These are phyloP conservation scores for Alitta virens DNA, from an alignment of 2,888 invertebrate species.

Conservation along the genomic window DNA sequence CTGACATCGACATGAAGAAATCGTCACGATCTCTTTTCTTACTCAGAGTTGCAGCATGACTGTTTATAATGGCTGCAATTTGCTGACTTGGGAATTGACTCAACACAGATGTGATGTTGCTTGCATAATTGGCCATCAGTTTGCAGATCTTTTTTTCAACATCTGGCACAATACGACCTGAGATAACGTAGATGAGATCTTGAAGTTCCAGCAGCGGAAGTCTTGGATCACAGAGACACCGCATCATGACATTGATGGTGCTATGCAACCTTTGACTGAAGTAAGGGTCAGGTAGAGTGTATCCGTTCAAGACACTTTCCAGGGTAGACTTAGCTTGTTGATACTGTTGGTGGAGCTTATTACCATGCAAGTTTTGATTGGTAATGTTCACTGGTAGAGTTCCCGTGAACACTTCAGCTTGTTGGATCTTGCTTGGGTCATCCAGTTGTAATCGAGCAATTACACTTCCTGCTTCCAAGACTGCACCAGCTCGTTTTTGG, in stretches of 20 bases:
- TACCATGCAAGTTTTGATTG: conserved; percentile 61
- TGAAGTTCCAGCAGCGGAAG: conserved; percentile 86
- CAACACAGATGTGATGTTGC: conserved; percentile 93
- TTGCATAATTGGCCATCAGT: conserved; percentile 87
- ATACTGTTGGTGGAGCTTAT: conserved; percentile 77
- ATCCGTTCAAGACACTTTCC: conserved; percentile 67
- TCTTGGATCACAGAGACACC: conserved; percentile 85
- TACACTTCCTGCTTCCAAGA: conserved; percentile 83
- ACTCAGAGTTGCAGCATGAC: conserved; percentile 88
- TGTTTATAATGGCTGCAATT: conserved; percentile 61
- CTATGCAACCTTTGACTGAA: conserved; percentile 54
- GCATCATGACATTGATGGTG: conserved; percentile 72
- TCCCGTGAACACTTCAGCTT: conserved; percentile 77
- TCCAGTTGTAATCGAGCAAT: conserved; percentile 86
- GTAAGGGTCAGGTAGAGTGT: conserved; percentile 60
- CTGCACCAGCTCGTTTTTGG: conserved; percentile 84
- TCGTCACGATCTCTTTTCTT: conserved; percentile 88
- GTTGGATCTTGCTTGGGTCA: conserved; percentile 82
- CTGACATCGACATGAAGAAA: conserved; percentile 94
- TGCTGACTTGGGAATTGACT: conserved; percentile 97
- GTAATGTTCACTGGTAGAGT: conserved; percentile 65
- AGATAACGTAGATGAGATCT: conserved; percentile 95
- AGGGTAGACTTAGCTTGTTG: background rate
- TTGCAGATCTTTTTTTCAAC: conserved; percentile 95
- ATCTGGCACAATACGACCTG: conserved; percentile 86